Conservation (phyloP, 2,888 invertebrate genomes). For the Pasiphila rectangulata region DNA sequence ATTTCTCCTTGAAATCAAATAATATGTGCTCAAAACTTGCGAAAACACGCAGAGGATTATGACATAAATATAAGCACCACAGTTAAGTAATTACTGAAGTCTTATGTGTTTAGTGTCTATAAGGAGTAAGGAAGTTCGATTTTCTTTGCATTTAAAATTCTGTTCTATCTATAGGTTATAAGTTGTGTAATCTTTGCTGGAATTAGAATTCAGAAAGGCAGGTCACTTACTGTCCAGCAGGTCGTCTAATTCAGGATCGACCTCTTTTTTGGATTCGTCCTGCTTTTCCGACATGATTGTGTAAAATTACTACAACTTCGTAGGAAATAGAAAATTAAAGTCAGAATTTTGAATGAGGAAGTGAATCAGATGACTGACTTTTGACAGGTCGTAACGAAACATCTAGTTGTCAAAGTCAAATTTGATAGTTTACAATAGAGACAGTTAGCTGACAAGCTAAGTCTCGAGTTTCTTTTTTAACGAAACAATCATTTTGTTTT, state of each 20-base stretch:
- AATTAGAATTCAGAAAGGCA: neutral
- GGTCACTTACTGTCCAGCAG: conserved; percentile 86
- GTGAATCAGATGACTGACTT: neutral
- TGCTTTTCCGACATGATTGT: conserved; percentile 68
- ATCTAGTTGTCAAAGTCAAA: too few species aligned
- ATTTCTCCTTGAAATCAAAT: too few species aligned
- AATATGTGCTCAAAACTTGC: too few species aligned
- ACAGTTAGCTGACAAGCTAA: too few species aligned
- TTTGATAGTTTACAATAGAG: too few species aligned
- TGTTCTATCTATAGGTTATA: conserved; percentile 43
- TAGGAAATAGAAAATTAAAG: conserved; percentile 13
- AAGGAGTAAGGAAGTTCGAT: neutral
- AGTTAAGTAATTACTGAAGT: neutral
- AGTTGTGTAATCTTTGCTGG: conserved; percentile 53
- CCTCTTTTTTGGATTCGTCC: conserved; percentile 57
- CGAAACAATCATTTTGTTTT: too few species aligned
- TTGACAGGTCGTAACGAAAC: too few species aligned
- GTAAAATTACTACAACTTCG: conserved; percentile 18
- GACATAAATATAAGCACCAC: neutral
- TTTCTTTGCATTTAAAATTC: conserved; percentile 9
- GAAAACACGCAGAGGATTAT: too few species aligned
- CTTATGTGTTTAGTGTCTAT: neutral
- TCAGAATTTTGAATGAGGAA: neutral
- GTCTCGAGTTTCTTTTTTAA: too few species aligned
- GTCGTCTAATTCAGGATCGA: conserved; percentile 86